Evolutionary conservation across 2,888 invertebrate genomes (phyloP).

Genomic region (Clitarchus hookeri): DNA sequence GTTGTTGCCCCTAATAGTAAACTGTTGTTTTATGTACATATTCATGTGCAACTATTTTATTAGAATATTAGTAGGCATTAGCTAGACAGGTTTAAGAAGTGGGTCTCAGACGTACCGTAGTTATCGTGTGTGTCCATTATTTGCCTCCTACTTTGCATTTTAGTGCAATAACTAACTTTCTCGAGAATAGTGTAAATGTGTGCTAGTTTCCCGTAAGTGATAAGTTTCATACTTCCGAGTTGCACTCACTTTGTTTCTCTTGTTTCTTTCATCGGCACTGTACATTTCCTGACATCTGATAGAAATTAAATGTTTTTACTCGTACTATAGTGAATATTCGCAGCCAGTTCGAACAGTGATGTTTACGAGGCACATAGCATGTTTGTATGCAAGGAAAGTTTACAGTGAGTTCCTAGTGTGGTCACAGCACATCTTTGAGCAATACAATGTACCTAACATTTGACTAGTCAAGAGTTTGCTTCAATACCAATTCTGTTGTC

Average conservation of each 20-base stretch:
- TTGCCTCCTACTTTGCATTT: not conserved
- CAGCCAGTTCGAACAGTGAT: not conserved
- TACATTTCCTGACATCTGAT: not conserved
- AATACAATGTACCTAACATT: not conserved
- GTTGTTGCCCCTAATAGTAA: not conserved
- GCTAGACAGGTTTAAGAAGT: not conserved
- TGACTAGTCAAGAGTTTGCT: not conserved
- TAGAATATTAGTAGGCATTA: not conserved
- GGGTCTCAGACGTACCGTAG: not conserved
- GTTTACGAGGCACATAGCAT: not conserved
- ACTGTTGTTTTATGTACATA: not conserved
- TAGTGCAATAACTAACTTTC: not conserved
- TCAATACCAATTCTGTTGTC: not conserved
- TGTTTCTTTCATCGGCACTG: not conserved
- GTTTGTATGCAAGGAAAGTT: not conserved
- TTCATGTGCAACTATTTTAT: not conserved
- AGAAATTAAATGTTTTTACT: not conserved
- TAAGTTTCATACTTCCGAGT: not conserved
- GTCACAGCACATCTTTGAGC: not conserved
- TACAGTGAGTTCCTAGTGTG: not conserved
- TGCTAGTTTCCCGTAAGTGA: not conserved
- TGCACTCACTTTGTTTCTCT: not conserved
- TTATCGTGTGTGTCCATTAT: not conserved
- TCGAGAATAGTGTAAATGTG: not conserved
- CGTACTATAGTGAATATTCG: not conserved